phyloP scores from a whole-genome alignment of 2,113 vertebrate genomes.

The Phaetusa simplex region DNA sequence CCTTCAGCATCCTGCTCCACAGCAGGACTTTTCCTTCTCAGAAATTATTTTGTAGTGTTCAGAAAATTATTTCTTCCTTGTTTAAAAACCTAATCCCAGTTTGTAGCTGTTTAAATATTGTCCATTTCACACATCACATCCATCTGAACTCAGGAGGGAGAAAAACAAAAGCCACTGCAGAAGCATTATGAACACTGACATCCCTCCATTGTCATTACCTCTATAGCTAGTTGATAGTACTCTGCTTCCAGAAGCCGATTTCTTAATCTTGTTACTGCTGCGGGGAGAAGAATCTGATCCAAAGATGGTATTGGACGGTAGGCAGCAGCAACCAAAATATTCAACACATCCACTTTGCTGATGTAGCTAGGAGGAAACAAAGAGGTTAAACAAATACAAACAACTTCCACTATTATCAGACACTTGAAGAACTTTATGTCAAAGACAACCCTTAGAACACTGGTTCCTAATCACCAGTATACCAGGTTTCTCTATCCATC shows the following conservation, averaged over 20 bases:
- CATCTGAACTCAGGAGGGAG: background rate
- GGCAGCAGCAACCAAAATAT: slow-evolving; percentile 90
- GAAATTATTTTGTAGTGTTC: background rate
- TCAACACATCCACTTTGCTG: slow-evolving; percentile 95
- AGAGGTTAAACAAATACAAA: background rate
- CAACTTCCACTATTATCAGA: background rate
- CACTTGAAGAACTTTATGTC: background rate
- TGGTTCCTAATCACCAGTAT: background rate
- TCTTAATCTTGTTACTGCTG: slow-evolving; percentile 88
- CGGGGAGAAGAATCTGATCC: slow-evolving; percentile 89
- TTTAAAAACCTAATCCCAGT: background rate
- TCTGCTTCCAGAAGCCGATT: slow-evolving; percentile 94
- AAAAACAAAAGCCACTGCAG: background rate
- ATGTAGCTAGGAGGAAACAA: slow-evolving; percentile 83
- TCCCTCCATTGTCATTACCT: slow-evolving; percentile 73
- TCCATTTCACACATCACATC: background rate
- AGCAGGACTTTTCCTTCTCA: background rate
- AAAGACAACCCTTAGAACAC: background rate
- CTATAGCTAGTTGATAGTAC: slow-evolving; percentile 92
- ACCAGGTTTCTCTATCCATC: background rate
- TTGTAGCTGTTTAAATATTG: background rate
- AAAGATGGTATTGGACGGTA: slow-evolving; percentile 92
- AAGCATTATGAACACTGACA: background rate
- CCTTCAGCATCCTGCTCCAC: background rate
- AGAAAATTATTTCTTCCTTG: background rate